Evolutionary conservation across 2,888 invertebrate species (phyloP).

Genomic region (Mesopsocus fuscifrons): DNA sequence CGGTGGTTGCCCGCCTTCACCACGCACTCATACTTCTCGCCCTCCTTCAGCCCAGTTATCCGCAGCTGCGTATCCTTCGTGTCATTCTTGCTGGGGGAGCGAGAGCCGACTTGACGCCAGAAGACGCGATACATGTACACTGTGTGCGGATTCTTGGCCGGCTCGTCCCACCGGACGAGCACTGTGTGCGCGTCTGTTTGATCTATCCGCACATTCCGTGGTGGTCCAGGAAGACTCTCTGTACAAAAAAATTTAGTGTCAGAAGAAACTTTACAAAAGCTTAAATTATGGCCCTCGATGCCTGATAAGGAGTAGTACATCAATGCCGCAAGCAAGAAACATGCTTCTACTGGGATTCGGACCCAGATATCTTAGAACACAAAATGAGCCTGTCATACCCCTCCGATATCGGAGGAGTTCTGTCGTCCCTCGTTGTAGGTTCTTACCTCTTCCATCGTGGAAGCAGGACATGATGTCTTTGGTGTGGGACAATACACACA

Average conservation of each 20-base stretch:
- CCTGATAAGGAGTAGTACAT: no score
- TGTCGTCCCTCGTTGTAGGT: no score
- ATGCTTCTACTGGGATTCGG: no score
- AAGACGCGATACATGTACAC: slow-evolving; percentile 70
- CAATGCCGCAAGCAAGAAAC: no score
- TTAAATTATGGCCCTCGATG: no score
- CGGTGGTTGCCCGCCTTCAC: slow-evolving; percentile 63
- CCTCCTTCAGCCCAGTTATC: slow-evolving; percentile 50
- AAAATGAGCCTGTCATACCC: no score
- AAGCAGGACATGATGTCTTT: slow-evolving; percentile 63
- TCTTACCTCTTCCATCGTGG: slow-evolving; percentile 45
- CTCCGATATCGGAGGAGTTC: no score
- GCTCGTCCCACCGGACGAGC: slow-evolving; percentile 55
- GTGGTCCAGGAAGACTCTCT: slow-evolving; percentile 61
- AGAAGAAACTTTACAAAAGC: no score
- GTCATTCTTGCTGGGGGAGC: slow-evolving; percentile 44
- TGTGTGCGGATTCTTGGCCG: slow-evolving; percentile 60
- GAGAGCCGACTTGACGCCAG: slow-evolving; percentile 47
- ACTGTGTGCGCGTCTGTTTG: slow-evolving; percentile 37
- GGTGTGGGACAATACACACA: slow-evolving; percentile 53
- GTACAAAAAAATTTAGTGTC: slow-evolving; percentile 8
- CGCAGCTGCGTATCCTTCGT: slow-evolving; percentile 50
- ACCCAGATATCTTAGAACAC: no score
- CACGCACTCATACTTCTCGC: slow-evolving; percentile 56
- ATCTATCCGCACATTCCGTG: slow-evolving; percentile 39